These are phyloP conservation scores for Bradysia coprophila DNA, from an alignment of 1,140 invertebrate genomes.

Conservation along the genomic window DNA sequence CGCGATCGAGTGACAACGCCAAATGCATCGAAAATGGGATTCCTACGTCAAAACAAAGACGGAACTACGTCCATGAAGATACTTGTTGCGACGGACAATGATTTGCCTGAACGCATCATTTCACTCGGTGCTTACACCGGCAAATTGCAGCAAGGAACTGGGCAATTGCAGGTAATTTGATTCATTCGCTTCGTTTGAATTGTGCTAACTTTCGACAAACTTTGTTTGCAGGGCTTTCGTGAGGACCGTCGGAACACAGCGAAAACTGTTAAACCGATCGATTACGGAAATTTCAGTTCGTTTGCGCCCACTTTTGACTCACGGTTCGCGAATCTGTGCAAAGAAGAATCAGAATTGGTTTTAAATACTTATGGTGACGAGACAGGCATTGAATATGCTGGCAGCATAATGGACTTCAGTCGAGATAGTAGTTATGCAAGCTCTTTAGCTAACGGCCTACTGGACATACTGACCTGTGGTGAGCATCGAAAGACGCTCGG, in stretches of 20 bases:
- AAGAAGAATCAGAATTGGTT: slow-evolving; percentile 85
- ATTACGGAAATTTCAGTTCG: slow-evolving; percentile 88
- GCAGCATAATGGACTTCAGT: slow-evolving; percentile 65
- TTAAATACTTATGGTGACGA: slow-evolving; percentile 83
- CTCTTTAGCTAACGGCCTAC: slow-evolving; percentile 63
- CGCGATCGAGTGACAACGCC: slow-evolving; percentile 18
- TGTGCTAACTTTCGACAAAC: no score
- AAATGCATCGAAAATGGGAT: slow-evolving; percentile 52
- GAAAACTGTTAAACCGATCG: slow-evolving; percentile 77
- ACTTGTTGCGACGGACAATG: slow-evolving; percentile 41
- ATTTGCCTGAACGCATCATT: slow-evolving; percentile 59
- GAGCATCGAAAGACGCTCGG: slow-evolving; percentile 64
- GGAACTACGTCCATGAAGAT: slow-evolving; percentile 79
- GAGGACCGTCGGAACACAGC: slow-evolving; percentile 79
- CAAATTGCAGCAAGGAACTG: slow-evolving; percentile 65
- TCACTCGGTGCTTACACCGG: slow-evolving; percentile 65
- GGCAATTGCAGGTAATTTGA: no score
- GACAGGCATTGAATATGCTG: slow-evolving; percentile 69
- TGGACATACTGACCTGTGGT: slow-evolving; percentile 65
- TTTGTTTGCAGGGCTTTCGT: slow-evolving; percentile 47
- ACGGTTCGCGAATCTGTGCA: slow-evolving; percentile 81
- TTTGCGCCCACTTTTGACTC: slow-evolving; percentile 92
- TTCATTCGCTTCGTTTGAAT: no score
- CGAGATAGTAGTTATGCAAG: slow-evolving; percentile 67
- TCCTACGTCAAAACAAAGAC: slow-evolving; percentile 58